Conservation (phyloP, 2,888 invertebrate genomes). For the Pristionchus fissidentatus region DNA sequence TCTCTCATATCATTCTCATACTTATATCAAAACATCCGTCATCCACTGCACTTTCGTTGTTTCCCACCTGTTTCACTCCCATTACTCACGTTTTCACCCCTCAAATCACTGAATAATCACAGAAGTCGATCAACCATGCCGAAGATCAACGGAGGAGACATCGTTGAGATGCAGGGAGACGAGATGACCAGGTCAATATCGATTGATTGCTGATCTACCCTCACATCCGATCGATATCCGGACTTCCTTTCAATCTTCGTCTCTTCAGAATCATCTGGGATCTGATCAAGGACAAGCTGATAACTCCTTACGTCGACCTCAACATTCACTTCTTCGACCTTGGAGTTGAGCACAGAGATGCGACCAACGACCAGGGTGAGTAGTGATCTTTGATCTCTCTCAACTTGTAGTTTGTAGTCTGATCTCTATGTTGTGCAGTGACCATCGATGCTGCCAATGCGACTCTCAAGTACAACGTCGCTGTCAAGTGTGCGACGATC, state of each 20-base stretch:
- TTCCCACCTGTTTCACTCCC: neutral
- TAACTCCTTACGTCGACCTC: constrained; percentile 94
- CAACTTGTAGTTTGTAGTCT: neutral
- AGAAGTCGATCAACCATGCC: constrained; percentile 31
- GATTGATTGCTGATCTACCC: constrained; percentile 46
- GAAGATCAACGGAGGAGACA: constrained; percentile 74
- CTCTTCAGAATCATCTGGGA: constrained; percentile 92
- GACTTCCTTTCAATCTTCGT: constrained; percentile 13
- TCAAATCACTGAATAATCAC: neutral
- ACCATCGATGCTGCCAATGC: constrained; percentile 97
- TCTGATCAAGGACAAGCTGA: constrained; percentile 94
- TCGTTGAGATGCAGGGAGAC: constrained; percentile 79
- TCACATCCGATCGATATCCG: neutral
- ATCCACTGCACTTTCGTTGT: neutral
- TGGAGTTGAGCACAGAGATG: constrained; percentile 93
- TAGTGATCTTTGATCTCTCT: neutral
- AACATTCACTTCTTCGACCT: constrained; percentile 94
- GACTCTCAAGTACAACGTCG: constrained; percentile 95
- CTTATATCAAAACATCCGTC: neutral
- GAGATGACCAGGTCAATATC: constrained; percentile 79
- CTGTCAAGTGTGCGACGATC: constrained; percentile 97
- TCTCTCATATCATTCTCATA: neutral
- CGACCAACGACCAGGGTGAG: constrained; percentile 87
- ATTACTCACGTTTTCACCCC: neutral
- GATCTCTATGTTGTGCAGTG: constrained; percentile 80